Percentiles rank a stretch among this genome's conserved stretches.
Conservation (phyloP, 2,797 vertebrate genomes). For the Delichon dasypus region DNA sequence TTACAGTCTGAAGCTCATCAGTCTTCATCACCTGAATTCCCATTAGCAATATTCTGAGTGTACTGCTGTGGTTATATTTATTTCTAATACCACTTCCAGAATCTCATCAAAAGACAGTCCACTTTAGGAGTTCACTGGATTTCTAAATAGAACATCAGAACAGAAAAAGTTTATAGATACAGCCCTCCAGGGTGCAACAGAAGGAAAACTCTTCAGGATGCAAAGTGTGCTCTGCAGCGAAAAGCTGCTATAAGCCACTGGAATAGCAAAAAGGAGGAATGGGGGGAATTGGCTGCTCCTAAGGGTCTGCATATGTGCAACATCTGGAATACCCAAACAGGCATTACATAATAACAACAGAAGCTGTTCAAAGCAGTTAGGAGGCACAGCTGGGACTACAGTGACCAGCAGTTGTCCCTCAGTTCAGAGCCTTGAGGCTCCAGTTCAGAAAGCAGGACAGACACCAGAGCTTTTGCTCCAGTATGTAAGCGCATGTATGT, state of each 20-base stretch:
- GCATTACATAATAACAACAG: neutral
- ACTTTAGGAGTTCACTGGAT: neutral
- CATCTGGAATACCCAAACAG: slow-evolving; percentile 49
- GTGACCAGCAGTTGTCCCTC: neutral
- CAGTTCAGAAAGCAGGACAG: neutral
- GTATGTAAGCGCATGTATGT: neutral
- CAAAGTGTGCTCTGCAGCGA: neutral
- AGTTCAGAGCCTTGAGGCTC: neutral
- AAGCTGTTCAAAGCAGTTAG: neutral
- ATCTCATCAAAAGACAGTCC: neutral
- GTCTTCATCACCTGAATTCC: neutral
- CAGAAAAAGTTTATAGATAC: neutral
- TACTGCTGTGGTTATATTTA: neutral
- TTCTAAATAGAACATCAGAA: neutral
- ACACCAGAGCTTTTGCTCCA: neutral
- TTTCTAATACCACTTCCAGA: slow-evolving; percentile 21
- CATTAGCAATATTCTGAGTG: neutral
- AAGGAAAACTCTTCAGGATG: slow-evolving; percentile 11
- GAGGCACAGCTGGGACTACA: neutral
- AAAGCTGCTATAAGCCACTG: neutral
- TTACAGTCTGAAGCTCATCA: neutral
- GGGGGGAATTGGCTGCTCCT: neutral
- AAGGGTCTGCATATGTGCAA: neutral
- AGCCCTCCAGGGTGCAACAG: neutral
- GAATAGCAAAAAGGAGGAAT: neutral